Evolutionary conservation across 2,888 invertebrate genomes (phyloP), one percentile per base, ranked within the genome.

Genomic region (Tinea trinotella): DNA sequence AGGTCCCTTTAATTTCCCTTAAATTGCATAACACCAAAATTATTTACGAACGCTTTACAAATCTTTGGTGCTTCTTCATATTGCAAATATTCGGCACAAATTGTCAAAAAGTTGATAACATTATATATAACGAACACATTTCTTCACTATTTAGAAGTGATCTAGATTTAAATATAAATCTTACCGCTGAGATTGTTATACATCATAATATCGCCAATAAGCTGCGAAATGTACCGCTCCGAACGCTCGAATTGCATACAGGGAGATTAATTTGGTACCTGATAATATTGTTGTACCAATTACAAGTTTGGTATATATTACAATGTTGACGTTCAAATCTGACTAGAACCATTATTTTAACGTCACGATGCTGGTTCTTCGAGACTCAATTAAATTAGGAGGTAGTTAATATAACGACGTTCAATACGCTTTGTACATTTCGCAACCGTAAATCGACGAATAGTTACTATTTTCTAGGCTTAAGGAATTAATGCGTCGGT

Each of bases 401-500:
- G 84, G 85, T 84, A 84, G 84, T 76, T 83, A 63, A 67, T 66
- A 76, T 77, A 74, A 76, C 78, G 73, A 65, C 59, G 60, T 20
- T 60, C 60, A 57, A 57, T 59, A 66, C 67, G 67, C 61, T 65
- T 68, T 66, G 64, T 64, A 67, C 65, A 71, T 67, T 83, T 82
- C 84, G 84, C 84, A 84, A 83, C 85, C 83, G 82, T 82, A 77
- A 73, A 67, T 70, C 68, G 81, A 80, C 81, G 72, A 66, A 66
- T 18, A 62, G 61, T 75, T 74, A 81, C 76, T 85, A 84, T 81
- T 83, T 82, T 82, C 84, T 84, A 85, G 74, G 70, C 85, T 85
- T 85, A 86, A 82, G 81, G 76, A 83, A 82, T 83, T 81, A 84
- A 80, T 81, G 83, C 86, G 86, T 87, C 87, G 87, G 87, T 87